Evolutionary conservation across 2,113 vertebrate species (phyloP), one percentile per base, ranked within the genome.

Genomic region (Cacatua alba): DNA sequence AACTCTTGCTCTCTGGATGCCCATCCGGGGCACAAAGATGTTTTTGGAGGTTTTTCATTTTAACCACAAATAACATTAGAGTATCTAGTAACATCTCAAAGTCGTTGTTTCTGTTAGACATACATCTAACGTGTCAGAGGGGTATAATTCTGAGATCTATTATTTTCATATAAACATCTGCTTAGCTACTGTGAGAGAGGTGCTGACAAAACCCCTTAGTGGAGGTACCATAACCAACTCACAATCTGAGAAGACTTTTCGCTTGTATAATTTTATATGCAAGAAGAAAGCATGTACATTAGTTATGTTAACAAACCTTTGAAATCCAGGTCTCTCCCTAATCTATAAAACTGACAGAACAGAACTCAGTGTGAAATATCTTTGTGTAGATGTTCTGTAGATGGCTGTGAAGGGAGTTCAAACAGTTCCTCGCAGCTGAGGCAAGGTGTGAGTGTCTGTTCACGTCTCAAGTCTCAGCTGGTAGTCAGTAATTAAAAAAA

Each of bases 1-100:
- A 39, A 1, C 10, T 59, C 2, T 24, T 4, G 21, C 23, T 31
- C 5, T 63, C 7, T 35, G 10, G 28, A 7, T 3, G 3, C 25
- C 11, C 1, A 0, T 52, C 19, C 18, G 28, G 24, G 9, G 3
- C 0, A 0, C 28, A 20, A 82, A 41, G 21, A 2, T 37, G 31
- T 29, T 64, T 0, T 1, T 16, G 64, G 19, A 60, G 28, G 21
- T 78, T 16, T 86, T 75, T 55, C 6, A 6, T 78, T 87, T 65
- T 44, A 76, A 31, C 35, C 8, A 17, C 10, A 2, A 28, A 2
- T 55, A 64, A 28, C 19, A n/a, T 3, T 17, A 28, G 8, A 48
- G 70, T 7, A 37, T 31, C 29, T 43, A 39, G 24, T 80, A 62
- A 51, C 7, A 0, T 7, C 13, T 7, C 60, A 24, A 59, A 60